Percentiles rank a stretch among this genome's conserved stretches.
Evolutionary conservation across 2,797 vertebrate genomes (phyloP).

Genomic region (Sphenodon punctatus): DNA sequence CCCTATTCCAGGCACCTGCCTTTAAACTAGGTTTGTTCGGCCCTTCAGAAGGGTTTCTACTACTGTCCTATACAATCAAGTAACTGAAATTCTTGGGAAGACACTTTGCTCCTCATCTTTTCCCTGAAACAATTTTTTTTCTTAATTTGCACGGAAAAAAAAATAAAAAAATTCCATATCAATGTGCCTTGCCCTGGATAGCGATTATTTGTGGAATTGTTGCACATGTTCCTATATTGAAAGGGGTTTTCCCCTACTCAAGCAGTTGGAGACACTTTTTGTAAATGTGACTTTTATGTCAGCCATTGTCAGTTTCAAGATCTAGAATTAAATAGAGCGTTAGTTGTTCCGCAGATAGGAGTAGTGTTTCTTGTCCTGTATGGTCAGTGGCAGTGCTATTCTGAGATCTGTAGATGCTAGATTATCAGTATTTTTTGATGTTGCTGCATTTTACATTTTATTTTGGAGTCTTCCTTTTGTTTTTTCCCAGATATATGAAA

Average conservation of each 20-base stretch:
- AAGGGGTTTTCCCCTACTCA: constrained; percentile 83
- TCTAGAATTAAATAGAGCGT: constrained; percentile 79
- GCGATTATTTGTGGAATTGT: constrained; percentile 90
- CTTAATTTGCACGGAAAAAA: constrained; percentile 87
- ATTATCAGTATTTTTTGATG: constrained; percentile 86
- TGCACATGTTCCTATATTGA: constrained; percentile 86
- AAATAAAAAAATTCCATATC: constrained; percentile 88
- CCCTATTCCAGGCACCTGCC: constrained; percentile 93
- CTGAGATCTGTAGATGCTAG: constrained; percentile 81
- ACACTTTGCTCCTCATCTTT: constrained; percentile 86
- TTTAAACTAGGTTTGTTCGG: constrained; percentile 88
- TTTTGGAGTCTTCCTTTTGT: constrained; percentile 87
- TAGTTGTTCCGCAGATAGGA: constrained; percentile 80
- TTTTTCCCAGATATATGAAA: constrained; percentile 87
- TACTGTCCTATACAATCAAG: constrained; percentile 93
- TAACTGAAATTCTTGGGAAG: constrained; percentile 89
- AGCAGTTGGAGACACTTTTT: constrained; percentile 87
- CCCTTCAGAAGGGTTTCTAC: constrained; percentile 86
- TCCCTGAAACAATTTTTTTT: constrained; percentile 78
- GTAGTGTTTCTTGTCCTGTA: constrained; percentile 81
- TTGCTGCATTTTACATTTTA: constrained; percentile 87
- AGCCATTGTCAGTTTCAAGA: constrained; percentile 81
- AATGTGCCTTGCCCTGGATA: constrained; percentile 97
- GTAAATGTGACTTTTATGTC: constrained; percentile 86
- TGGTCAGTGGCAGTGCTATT: constrained; percentile 79